Evolutionary conservation across 2,113 vertebrate species (phyloP).

Genomic region (Piaya cayana): DNA sequence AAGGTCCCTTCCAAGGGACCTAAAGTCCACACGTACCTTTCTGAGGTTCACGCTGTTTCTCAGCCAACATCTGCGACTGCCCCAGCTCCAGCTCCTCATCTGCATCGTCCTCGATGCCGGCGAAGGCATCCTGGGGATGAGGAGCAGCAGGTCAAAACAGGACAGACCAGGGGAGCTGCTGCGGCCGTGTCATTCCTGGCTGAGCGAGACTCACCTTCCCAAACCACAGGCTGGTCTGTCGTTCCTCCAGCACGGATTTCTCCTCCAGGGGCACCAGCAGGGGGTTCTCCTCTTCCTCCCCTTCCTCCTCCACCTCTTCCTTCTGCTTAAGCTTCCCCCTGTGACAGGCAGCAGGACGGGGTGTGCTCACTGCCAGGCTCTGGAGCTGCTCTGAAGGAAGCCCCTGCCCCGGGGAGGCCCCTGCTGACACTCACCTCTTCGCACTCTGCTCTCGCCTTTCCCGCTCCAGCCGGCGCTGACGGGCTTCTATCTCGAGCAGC

Average conservation of each 20-base stretch:
- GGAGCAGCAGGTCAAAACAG: neutral
- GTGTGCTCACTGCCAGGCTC: neutral
- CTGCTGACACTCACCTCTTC: neutral
- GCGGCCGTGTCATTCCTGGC: neutral
- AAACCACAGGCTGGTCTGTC: constrained; percentile 89
- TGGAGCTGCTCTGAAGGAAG: neutral
- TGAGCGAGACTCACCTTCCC: constrained; percentile 81
- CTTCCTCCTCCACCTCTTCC: constrained; percentile 66
- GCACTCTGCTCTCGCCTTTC: neutral
- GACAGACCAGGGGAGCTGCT: neutral
- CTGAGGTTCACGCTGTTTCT: constrained; percentile 18
- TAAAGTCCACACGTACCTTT: neutral
- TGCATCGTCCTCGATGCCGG: constrained; percentile 83
- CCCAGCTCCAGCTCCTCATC: constrained; percentile 85
- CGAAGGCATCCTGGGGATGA: constrained; percentile 83
- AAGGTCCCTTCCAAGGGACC: no score
- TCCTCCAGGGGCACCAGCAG: constrained; percentile 88
- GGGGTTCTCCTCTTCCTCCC: constrained; percentile 71
- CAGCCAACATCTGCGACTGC: constrained; percentile 81
- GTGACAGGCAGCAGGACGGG: accelerated
- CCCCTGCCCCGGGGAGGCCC: neutral
- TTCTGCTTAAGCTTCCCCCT: constrained; percentile 53
- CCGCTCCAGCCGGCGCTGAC: constrained; percentile 33
- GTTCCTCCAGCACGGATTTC: constrained; percentile 81
- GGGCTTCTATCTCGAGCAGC: constrained; percentile 79